Evolutionary conservation across 2,888 invertebrate species (phyloP), one percentile per base, ranked within the genome.

Genomic region (Andrena praecox): DNA sequence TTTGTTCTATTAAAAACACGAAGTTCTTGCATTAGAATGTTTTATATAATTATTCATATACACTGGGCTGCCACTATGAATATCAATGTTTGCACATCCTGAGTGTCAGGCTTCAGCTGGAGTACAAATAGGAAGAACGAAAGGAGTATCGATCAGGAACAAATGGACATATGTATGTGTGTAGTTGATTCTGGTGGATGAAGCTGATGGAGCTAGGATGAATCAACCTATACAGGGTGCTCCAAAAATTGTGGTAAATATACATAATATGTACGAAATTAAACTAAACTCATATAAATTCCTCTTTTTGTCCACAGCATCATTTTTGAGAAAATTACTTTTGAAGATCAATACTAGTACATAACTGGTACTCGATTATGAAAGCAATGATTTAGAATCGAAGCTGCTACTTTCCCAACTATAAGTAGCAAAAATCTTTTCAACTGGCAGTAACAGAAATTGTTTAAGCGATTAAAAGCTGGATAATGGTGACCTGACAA

Each of bases 91-190:
- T 56, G 56, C 10, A 24, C 24, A 24, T 27, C 24, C 3, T 52
- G 42, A 42, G 42, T 48, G 16, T 31, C 27, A 3, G 1, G 27
- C 60, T 12, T 20, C 33, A 16, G 33, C 2, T 12, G 2, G 27
- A 71, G 62, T 29, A 62, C 75, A 70, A 67, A 16, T 59, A 48
- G 52, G 48, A 20, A 52, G 80, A 69, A 20, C 60, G 4, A 60
- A 62, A 62, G 2, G 31, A 35, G 56, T 54, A 80, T 71, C 67
- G 80, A 82, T 75, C 52, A 8, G 52, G 24, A 67, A 70, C 24
- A 7, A 76, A 75, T 42, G 42, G 16, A 42, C 50, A 20, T 20
- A 20, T 33, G 67, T 60, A 75, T 75, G 67, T 60, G 16, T 42
- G 5, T 52, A 62, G 42, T 50, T 59, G 73, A 73, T 71, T 56